Evolutionary conservation across 2,113 vertebrate genomes (phyloP).

Genomic region (Macaca fascicularis): T2T-MFA8v1.1 NC_088375.1:191929501-191930000

Average conservation of each 20-base stretch:
- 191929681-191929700: background rate
- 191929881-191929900: background rate
- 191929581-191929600: background rate
- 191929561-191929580: background rate
- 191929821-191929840: background rate
- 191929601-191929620: background rate
- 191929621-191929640: background rate
- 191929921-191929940: background rate
- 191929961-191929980: background rate
- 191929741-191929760: background rate
- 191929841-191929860: background rate
- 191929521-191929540: background rate
- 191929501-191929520: background rate
- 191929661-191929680: background rate
- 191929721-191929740: background rate
- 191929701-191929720: background rate
- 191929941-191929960: background rate
- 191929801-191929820: background rate
- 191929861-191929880: background rate
- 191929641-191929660: background rate
- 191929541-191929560: background rate
- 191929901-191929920: background rate
- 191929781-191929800: background rate
- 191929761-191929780: background rate
- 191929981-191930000: background rate